Conservation (phyloP, 2,888 invertebrate species). For the Lamproptera curius region DNA sequence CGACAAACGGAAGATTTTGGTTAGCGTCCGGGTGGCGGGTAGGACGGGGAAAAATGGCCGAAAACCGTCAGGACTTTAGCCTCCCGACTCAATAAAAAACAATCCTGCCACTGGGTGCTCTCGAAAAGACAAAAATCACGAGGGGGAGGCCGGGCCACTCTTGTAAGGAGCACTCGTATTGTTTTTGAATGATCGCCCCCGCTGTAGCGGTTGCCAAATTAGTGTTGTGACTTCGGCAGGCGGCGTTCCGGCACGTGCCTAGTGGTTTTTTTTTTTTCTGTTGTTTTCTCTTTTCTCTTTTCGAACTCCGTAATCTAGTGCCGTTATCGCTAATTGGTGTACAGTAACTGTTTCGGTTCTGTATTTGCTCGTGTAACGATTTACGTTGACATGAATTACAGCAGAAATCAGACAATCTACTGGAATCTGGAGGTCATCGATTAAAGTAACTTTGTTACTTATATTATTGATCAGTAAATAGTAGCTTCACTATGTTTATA, state of each 20-base stretch:
- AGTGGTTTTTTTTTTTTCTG: slow-evolving; percentile 33
- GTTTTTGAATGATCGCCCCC: slow-evolving; percentile 25
- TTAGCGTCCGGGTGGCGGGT: not conserved
- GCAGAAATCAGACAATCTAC: too few species aligned
- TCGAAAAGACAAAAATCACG: slow-evolving; percentile 36
- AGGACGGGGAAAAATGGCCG: slow-evolving; percentile 7
- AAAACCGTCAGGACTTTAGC: slow-evolving; percentile 23
- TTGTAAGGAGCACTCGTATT: slow-evolving; percentile 18
- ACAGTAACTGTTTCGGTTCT: too few species aligned
- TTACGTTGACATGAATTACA: too few species aligned
- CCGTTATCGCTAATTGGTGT: too few species aligned
- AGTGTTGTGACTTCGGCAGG: slow-evolving; percentile 33
- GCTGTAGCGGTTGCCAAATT: slow-evolving; percentile 35
- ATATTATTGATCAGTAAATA: too few species aligned
- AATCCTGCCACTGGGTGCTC: slow-evolving; percentile 29
- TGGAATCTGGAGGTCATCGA: too few species aligned
- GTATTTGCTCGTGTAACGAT: too few species aligned
- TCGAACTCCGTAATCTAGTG: too few species aligned
- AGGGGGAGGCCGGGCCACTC: slow-evolving; percentile 19
- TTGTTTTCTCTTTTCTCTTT: not conserved
- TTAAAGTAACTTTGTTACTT: too few species aligned
- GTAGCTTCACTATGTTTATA: too few species aligned
- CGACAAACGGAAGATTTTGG: not conserved
- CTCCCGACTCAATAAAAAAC: slow-evolving; percentile 33
- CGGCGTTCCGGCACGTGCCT: slow-evolving; percentile 37